These are phyloP conservation scores for Holothuria scabra DNA, from an alignment of 53 echinoderm and acorn worm species.

Conservation along the genomic window DNA sequence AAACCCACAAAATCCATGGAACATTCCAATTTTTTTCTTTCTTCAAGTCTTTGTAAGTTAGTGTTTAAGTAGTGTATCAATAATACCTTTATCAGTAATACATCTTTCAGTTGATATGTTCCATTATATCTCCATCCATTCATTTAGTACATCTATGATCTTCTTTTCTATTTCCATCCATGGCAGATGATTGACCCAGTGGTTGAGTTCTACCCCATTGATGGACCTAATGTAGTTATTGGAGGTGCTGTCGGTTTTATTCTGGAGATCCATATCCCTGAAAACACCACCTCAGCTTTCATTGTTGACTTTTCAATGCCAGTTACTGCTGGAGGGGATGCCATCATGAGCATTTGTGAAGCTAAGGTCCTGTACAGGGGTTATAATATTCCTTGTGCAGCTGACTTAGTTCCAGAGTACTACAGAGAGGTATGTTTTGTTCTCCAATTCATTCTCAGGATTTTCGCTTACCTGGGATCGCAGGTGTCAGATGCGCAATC, in stretches of 20 bases:
- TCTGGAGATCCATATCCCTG: constrained; percentile 64
- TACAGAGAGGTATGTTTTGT: constrained; percentile 57
- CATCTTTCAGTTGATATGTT: too few species aligned
- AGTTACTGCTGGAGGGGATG: constrained; percentile 42
- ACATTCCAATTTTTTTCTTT: too few species aligned
- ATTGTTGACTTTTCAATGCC: constrained; percentile 83
- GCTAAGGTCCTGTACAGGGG: constrained; percentile 76
- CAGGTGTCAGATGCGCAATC: too few species aligned
- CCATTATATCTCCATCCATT: not conserved
- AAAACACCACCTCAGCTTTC: constrained; percentile 61
- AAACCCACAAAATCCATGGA: too few species aligned
- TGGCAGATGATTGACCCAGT: constrained; percentile 59
- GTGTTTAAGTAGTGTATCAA: too few species aligned
- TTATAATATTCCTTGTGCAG: constrained; percentile 76
- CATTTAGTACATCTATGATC: not conserved
- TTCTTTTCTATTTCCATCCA: not conserved
- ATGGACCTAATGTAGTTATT: constrained; percentile 73
- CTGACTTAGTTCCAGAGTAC: constrained; percentile 57
- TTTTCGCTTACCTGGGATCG: too few species aligned
- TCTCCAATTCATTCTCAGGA: not conserved
- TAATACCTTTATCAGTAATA: too few species aligned
- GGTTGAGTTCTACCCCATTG: constrained; percentile 78
- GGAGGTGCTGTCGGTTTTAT: constrained; percentile 82
- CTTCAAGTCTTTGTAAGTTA: too few species aligned
- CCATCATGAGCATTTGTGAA: constrained; percentile 75